These are phyloP conservation scores for Acholoe squamosa DNA, from an alignment of 2,888 invertebrate genomes.

Conservation along the genomic window DNA sequence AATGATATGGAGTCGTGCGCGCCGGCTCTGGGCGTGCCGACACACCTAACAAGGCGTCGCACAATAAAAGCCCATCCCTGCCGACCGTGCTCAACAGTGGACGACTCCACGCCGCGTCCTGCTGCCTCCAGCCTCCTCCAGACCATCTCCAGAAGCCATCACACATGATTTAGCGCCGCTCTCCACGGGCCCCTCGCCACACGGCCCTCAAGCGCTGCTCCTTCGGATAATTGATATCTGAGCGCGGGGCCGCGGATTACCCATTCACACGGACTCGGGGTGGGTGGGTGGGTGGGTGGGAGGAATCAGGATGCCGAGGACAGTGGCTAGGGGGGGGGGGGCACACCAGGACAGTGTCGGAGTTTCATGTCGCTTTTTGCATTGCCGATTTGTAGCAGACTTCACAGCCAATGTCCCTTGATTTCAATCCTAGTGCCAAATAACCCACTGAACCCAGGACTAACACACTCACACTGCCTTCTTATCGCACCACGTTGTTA, in stretches of 20 bases:
- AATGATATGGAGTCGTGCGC: slow-evolving; percentile 51
- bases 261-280: slow-evolving; percentile 37
- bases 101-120: not conserved
- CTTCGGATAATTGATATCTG: slow-evolving; percentile 54
- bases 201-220: not conserved
- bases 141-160: slow-evolving; percentile 30
- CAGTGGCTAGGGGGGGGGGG: not conserved
- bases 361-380: not conserved
- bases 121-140: slow-evolving; percentile 33
- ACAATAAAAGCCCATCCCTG: slow-evolving; percentile 43
- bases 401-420: too few relatives aligned
- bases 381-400: not conserved
- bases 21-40: not conserved
- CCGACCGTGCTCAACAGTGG: slow-evolving; percentile 57
- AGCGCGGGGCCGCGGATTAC: slow-evolving; percentile 37
- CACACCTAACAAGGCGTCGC: slow-evolving; percentile 42
- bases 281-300: not conserved
- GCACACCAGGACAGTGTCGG: not conserved
- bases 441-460: too few relatives aligned
- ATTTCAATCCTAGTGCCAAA: too few relatives aligned
- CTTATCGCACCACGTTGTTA: too few relatives aligned
- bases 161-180: slow-evolving; percentile 57
- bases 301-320: not conserved
- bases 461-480: too few relatives aligned
- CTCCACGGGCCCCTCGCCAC: slow-evolving; percentile 48